Evolutionary conservation across 2,797 vertebrate genomes (phyloP).

Genomic region (Pygocentrus nattereri): DNA sequence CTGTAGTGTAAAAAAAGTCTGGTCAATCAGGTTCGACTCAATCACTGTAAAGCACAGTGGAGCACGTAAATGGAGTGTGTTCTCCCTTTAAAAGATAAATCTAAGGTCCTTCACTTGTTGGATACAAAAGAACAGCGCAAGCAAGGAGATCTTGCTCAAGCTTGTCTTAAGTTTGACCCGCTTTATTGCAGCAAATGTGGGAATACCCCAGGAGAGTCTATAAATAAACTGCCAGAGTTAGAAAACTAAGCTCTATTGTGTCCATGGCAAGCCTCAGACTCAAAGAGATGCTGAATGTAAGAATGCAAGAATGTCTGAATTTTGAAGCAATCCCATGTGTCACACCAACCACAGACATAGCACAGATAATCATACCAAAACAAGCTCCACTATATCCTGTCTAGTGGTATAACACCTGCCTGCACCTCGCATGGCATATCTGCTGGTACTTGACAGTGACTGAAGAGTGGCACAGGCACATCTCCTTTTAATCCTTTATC

Average conservation of each 20-base stretch:
- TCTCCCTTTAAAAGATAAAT: conserved; percentile 36
- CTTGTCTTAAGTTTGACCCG: conserved; percentile 42
- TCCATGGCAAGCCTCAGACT: conserved; percentile 31
- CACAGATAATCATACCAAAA: not conserved
- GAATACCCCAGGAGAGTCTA: conserved; percentile 39
- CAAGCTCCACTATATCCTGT: not conserved
- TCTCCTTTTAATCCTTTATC: conserved; percentile 49
- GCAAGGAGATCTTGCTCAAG: conserved; percentile 14
- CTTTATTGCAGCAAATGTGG: conserved; percentile 39
- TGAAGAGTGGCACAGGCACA: conserved; percentile 17
- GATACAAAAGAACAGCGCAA: not conserved
- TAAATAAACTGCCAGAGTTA: conserved; percentile 36
- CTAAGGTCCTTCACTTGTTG: conserved; percentile 9
- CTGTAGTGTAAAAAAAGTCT: too few species aligned
- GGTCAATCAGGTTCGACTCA: too few species aligned
- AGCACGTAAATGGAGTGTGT: conserved; percentile 10
- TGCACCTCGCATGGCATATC: conserved; percentile 13
- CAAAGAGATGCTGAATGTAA: not conserved
- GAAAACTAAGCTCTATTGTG: conserved; percentile 45
- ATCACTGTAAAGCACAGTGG: too few species aligned
- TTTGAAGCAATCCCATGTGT: conserved; percentile 18
- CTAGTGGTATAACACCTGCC: conserved; percentile 25
- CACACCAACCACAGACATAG: not conserved
- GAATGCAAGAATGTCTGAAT: conserved; percentile 19
- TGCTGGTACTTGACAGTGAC: conserved; percentile 19